Evolutionary conservation across 1,140 invertebrate genomes (phyloP), one percentile per base, ranked within the genome.

Genomic region (Tribolium castaneum): DNA sequence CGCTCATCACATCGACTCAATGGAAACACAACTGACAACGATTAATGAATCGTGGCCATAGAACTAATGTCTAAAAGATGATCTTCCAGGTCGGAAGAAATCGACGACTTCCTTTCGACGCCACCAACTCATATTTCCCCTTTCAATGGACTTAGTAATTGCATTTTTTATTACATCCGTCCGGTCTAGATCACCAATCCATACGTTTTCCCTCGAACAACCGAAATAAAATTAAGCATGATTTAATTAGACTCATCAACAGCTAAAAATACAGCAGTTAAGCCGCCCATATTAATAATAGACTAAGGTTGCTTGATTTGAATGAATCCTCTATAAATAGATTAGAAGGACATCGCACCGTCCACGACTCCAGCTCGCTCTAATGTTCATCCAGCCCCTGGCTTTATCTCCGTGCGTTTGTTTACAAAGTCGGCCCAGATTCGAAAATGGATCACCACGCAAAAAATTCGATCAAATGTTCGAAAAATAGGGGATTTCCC

Each of bases 321-420:
- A 77, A 71, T 77, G 70, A 77, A 77, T 77, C 66, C 50, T 77
- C 75, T 77, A 77, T 77, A 77, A 77, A 77, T 77, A 77, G 75
- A 66, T 35, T 71, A 77, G 70, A 77, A 77, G 75, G 75, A 77
- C 75, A 77, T 77, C 66, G 75, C 49, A 77, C 75, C 52, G 34
- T 30, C 19, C 59, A 25, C 22, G 6, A 22, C 51, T 9, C 50
- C 39, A 19, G 35, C 75, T 77, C 50, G 70, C 70, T 70, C 62
- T 70, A 30, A 25, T 35, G 10, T 6, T 22, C 12, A 13, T 66
- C 30, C n/a, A 35, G 59, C 22, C 19, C 13, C 25, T 19, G 9
- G 14, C 22, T 56, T 22, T 14, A n/a, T 62, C 56, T 62, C 56
- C 12, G 22, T 62, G 4, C 25, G 10, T 66, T 66, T 66, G 59